Base-by-base conservation (phyloP, 2,888 invertebrate species). In the Melanchra persicariae region DNA sequence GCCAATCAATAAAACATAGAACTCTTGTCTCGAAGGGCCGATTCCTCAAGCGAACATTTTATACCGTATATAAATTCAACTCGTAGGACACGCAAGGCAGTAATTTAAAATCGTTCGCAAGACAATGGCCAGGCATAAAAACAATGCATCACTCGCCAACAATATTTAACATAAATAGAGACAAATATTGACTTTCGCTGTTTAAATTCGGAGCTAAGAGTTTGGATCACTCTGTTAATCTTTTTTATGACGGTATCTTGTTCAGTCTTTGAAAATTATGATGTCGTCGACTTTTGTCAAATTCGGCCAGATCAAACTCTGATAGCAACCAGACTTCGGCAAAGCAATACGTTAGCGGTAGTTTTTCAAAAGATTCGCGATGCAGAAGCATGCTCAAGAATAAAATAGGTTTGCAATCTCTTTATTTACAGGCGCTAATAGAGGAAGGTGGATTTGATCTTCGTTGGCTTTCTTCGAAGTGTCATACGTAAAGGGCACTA, bases 91-190 rank as follows among this genome's bases (percentile, higher is more conserved):
- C 22, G n/a, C 40, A 49, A 34, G 55, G 7, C 19, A 24, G 43
- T 45, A 17, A 59, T 70, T 15, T 26, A 24, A 67, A 75, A 67
- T 55, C 19, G 24, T 15, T 52, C 51, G 69, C 51, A 69, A 58
- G n/a, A 30, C 17, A 37, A 75, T 22, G 12, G 45, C 26, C 7
- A 17, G 17, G 34, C 22, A 26, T 51, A 10, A 17, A 37, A 77
- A 51, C 30, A 73, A 43, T 3, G 12, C 17, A 58, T 26, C 12
- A 19, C n/a, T 37, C 24, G 34, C 19, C 1, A 49, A n/a, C 40
- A 59, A 15, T 43, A 59, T 40, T 70, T 7, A 47, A 9, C n/a
- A 34, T 2, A 37, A 9, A 70, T 37, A 37, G n/a, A n/a, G 9
- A 55, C 12, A 34, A 19, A 34, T n/a, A 43, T n/a, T 17, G 2